phyloP scores from a whole-genome alignment of 2,113 vertebrate genomes.

The Passer montanus region DNA sequence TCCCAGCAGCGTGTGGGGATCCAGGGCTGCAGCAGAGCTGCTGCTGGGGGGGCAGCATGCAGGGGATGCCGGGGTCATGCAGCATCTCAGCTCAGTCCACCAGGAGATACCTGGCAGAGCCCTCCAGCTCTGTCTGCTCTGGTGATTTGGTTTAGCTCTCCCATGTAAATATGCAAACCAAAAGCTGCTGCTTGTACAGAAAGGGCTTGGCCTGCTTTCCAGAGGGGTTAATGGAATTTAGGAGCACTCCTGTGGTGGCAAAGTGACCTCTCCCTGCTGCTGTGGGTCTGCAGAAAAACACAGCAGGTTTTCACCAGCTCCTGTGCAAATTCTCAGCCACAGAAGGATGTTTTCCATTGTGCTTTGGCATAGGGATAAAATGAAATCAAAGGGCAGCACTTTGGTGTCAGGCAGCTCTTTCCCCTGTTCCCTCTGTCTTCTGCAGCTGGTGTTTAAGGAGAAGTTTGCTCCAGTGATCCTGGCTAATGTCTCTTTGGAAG shows the following conservation, averaged over 20 bases:
- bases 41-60: not conserved
- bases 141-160: not conserved
- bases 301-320: not conserved
- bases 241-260: not conserved
- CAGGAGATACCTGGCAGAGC: not conserved
- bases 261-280: not conserved
- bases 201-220: not conserved
- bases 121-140: not conserved
- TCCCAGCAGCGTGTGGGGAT: not conserved
- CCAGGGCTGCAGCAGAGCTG: not conserved
- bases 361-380: not conserved
- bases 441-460: not conserved
- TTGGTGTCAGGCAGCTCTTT: not conserved
- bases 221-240: not conserved
- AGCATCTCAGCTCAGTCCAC: not conserved
- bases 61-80: not conserved
- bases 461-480: not conserved
- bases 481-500: not conserved
- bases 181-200: not conserved
- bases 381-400: not conserved
- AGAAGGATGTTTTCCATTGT: not conserved
- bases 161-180: fast-evolving
- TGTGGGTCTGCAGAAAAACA: not conserved
- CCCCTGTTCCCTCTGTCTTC: not conserved
- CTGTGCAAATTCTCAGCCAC: not conserved